A percentile compares a stretch with the other conserved stretches of the same genome.
Conservation (phyloP, 2,888 invertebrate species). For the Eugnorisma glareosa region DNA sequence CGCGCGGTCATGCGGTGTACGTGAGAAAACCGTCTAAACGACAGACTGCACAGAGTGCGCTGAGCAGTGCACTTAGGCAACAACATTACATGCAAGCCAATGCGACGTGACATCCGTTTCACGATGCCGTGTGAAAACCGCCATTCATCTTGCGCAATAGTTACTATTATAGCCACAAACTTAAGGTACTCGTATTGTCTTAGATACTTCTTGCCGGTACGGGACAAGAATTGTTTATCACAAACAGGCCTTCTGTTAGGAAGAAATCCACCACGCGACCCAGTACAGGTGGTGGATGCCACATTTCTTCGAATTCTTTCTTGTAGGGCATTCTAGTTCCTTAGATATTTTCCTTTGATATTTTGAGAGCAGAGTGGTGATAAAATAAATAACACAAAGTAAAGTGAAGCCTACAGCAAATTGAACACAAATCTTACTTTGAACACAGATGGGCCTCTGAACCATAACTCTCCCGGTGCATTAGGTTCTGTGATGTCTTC, state of each 20-base stretch:
- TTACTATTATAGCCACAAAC: neutral
- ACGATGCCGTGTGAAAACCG: no score
- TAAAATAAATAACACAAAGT: neutral
- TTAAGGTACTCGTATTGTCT: neutral
- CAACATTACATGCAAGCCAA: no score
- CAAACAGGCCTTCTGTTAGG: no score
- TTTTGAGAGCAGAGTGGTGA: no score
- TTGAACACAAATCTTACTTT: constrained; percentile 68
- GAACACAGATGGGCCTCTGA: constrained; percentile 78
- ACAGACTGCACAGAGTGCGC: no score
- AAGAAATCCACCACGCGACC: neutral
- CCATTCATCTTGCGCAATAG: neutral
- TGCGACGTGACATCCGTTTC: no score
- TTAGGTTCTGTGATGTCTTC: constrained; percentile 78
- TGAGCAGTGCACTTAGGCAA: no score
- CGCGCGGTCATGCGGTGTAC: no score
- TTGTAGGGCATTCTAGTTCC: neutral
- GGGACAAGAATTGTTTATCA: no score
- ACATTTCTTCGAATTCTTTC: neutral
- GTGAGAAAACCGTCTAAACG: no score
- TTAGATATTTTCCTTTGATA: no score
- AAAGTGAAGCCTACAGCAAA: neutral
- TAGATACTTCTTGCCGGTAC: neutral
- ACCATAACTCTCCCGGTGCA: constrained; percentile 83
- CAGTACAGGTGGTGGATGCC: neutral